A percentile compares a stretch with the other conserved stretches of the same genome.
phyloP scores from a whole-genome alignment of 2,113 vertebrate species.

The Paralichthys olivaceus region DNA sequence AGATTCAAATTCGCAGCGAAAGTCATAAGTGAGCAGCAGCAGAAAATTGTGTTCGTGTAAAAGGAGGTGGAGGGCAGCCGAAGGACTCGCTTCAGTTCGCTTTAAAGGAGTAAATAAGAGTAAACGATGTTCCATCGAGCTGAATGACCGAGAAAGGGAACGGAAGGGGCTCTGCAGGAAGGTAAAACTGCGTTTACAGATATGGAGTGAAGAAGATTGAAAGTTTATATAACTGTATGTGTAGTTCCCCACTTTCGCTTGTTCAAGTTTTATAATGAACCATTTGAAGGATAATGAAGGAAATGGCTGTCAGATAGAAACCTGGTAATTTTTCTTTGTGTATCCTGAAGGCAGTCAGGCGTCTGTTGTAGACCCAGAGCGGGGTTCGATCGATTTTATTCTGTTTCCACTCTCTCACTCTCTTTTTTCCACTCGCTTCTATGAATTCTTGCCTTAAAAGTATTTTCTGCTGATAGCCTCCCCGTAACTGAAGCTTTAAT shows the following conservation, averaged over 20 bases:
- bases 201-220: not conserved
- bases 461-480: not conserved
- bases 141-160: not conserved
- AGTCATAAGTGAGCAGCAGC: not conserved
- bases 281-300: not conserved
- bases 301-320: not conserved
- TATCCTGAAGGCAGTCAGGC: not conserved
- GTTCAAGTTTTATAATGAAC: not conserved
- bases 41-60: not conserved
- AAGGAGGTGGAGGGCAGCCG: not conserved
- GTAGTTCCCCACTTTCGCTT: no score
- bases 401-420: no score
- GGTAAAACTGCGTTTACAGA: conserved; percentile 19
- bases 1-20: not conserved
- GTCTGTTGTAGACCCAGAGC: no score
- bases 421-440: no score
- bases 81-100: not conserved
- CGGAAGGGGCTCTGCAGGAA: conserved; percentile 1
- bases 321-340: not conserved
- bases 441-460: no score
- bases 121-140: conserved; percentile 10
- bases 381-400: no score
- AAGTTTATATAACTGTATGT: not conserved
- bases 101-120: not conserved
- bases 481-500: not conserved